These are phyloP conservation scores for Podargus strigoides DNA, from an alignment of 2,797 vertebrate genomes.

Conservation along the genomic window DNA sequence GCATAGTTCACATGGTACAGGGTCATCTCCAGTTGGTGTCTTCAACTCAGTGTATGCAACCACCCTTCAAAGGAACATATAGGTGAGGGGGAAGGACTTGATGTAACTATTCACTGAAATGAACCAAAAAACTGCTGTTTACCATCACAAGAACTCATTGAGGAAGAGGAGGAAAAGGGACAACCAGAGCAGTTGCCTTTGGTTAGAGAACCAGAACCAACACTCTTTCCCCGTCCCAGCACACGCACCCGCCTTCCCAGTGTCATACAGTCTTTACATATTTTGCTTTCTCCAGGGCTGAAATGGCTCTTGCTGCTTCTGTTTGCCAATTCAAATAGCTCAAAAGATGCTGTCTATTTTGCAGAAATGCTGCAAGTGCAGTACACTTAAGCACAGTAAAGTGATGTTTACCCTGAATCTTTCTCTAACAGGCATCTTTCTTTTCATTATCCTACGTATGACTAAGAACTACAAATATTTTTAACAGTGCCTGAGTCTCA, in stretches of 20 bases:
- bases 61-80: background rate
- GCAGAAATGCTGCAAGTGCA: background rate
- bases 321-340: background rate
- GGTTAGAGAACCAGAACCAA: too few relatives aligned
- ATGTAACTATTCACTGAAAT: background rate
- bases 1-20: background rate
- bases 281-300: background rate
- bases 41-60: background rate
- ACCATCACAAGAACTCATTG: background rate
- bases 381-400: background rate
- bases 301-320: background rate
- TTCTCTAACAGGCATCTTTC: background rate
- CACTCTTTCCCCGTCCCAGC: background rate
- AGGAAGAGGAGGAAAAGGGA: background rate
- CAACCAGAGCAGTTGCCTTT: background rate
- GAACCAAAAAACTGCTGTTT: background rate
- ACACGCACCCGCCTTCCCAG: background rate
- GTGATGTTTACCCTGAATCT: background rate
- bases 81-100: accelerated
- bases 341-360: background rate
- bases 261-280: background rate
- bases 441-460: accelerated
- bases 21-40: background rate
- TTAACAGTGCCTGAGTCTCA: background rate
- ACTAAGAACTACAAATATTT: background rate